phyloP scores from a whole-genome alignment of 2,888 invertebrate genomes.

The Chrysolina americana region DNA sequence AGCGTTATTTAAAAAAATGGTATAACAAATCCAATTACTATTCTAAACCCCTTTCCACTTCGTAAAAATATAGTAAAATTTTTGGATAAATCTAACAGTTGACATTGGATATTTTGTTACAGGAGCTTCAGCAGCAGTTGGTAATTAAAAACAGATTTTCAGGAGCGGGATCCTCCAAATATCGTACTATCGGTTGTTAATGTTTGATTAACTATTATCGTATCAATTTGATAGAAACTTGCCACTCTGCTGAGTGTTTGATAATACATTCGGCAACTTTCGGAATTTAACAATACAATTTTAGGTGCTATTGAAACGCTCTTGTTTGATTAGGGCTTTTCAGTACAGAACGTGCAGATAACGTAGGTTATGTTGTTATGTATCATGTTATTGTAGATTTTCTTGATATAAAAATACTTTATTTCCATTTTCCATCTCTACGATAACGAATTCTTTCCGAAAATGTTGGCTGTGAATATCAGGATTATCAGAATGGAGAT shows the following conservation, averaged over 20 bases:
- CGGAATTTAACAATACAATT: background rate
- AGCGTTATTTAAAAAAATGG: too few species aligned
- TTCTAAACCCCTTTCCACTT: too few species aligned
- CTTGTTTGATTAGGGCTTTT: background rate
- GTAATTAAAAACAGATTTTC: background rate
- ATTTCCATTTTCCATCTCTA: background rate
- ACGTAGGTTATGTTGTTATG: too few species aligned
- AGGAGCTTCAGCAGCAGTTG: conserved; percentile 1
- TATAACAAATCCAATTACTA: too few species aligned
- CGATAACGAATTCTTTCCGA: background rate
- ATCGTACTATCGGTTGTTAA: background rate
- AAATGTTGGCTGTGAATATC: background rate
- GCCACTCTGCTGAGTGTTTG: background rate
- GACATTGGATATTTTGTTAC: conserved; percentile 8
- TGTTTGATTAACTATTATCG: background rate
- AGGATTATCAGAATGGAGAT: background rate
- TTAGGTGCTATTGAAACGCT: background rate
- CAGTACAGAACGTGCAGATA: background rate
- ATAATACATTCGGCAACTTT: background rate
- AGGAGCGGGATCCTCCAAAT: background rate
- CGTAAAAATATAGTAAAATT: background rate
- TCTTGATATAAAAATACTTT: too few species aligned
- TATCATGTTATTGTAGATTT: too few species aligned
- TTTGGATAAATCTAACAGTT: conserved; percentile 4
- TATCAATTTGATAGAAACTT: background rate